Conservation (phyloP, 2,797 vertebrate genomes). For the Sebastes iracundus region DNA sequence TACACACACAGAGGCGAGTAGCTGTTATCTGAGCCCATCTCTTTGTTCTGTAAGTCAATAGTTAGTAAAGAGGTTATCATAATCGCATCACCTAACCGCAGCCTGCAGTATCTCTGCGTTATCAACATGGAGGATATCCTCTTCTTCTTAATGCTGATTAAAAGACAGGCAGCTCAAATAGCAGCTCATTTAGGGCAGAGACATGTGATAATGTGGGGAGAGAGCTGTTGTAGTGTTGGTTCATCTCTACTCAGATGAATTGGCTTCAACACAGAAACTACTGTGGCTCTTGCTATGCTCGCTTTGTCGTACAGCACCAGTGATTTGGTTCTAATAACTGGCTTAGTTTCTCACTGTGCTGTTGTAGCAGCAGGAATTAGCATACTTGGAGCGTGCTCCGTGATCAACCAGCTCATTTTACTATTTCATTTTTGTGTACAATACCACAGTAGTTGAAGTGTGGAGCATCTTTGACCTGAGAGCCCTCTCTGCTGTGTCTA, state of each 20-base stretch:
- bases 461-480: slow-evolving; percentile 59
- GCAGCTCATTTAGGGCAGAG: slow-evolving; percentile 11
- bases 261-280: background rate
- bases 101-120: slow-evolving; percentile 4
- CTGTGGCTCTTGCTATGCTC: background rate
- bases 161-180: slow-evolving; percentile 46
- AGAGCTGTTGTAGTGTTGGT: slow-evolving; percentile 13
- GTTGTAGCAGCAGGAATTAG: slow-evolving; percentile 38
- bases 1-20: slow-evolving; percentile 20
- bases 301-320: slow-evolving; percentile 15
- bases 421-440: slow-evolving; percentile 52
- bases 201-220: background rate
- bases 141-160: slow-evolving; percentile 40
- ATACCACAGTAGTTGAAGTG: slow-evolving; percentile 50
- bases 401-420: slow-evolving; percentile 27
- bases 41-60: slow-evolving; percentile 55
- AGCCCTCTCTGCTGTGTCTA: slow-evolving; percentile 55
- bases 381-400: slow-evolving; percentile 34
- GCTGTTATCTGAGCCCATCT: slow-evolving; percentile 43
- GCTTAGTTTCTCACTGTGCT: slow-evolving; percentile 38
- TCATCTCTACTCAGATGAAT: slow-evolving; percentile 19
- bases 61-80: slow-evolving; percentile 43
- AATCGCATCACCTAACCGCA: slow-evolving; percentile 50
- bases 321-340: slow-evolving; percentile 59
- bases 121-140: slow-evolving; percentile 37